Base-by-base conservation (phyloP, 2,113 vertebrate species). In the Serinus canaria region DNA sequence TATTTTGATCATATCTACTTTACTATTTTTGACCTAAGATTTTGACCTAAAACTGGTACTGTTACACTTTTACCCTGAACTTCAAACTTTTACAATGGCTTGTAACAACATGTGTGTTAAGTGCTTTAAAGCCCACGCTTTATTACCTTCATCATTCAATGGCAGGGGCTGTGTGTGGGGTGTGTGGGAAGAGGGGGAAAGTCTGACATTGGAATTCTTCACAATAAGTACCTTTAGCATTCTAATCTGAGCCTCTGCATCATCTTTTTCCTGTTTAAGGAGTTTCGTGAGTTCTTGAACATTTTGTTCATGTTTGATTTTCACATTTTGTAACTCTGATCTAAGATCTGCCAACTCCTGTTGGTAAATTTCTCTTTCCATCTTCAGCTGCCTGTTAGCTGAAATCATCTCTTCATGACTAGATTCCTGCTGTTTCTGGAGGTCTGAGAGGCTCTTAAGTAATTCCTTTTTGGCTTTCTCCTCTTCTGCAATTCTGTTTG, bases 291-390 rank as follows among this genome's bases (percentile, higher is more conserved):
- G 94, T 70, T 99, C 98, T 91, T 98, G 98, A 87, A 98, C 67
- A 4, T 98, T 98, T 13, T 92, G 96, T 13, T 99, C 98, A 31
- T 98, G 98, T 92, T 98, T 98, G 4, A 84, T 95, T 96, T 97
- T 98, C 92, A 96, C 81, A 47, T 97, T 98, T 86, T 99, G 97
- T 83, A 97, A 47, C 22, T 97, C 97, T 5, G 95, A 97, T 76
- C 93, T 98, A 67, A 98, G 94, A 96, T 97, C 97, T 50, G 86
- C 94, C 95, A 99, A 30, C 78, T 99, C 99, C 88, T 98, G 98
- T 88, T 98, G 98, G 92, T 99, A 98, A 92, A 98, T 95, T 49
- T 99, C 98, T 81, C 98, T 98, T 94, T 99, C 98, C 13, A 98
- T 97, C 97, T 98, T 98, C 94, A 99, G 96, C 95, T 99, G 99